Percentiles rank a stretch among this genome's conserved stretches.
Evolutionary conservation across 1,140 invertebrate species (phyloP).

Genomic region (Heliothis virescens): DNA sequence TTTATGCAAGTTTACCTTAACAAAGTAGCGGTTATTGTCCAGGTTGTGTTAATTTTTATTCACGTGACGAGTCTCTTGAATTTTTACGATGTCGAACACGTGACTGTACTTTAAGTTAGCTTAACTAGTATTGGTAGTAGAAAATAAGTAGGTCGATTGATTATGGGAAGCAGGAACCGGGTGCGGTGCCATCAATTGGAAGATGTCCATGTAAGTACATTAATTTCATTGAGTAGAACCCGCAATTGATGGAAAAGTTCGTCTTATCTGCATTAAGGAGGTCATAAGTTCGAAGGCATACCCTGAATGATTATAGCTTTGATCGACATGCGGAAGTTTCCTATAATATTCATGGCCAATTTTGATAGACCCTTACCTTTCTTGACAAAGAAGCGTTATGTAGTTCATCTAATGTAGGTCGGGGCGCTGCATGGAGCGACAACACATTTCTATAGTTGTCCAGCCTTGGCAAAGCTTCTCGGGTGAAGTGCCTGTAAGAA

Average conservation of each 20-base stretch:
- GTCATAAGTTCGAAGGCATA: too few relatives aligned
- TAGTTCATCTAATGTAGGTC: conserved; percentile 96
- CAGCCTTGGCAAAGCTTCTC: conserved; percentile 95
- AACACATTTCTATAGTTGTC: conserved; percentile 98
- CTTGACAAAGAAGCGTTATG: conserved; percentile 94
- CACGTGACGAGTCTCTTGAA: not conserved
- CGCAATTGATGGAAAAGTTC: too few relatives aligned
- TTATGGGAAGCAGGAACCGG: too few relatives aligned
- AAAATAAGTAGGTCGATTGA: too few relatives aligned
- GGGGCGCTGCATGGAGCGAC: conserved; percentile 95
- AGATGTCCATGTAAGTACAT: not conserved
- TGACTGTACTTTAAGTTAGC: too few relatives aligned
- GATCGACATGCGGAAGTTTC: too few relatives aligned
- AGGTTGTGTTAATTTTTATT: not conserved
- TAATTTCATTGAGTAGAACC: not conserved
- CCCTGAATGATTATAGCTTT: too few relatives aligned
- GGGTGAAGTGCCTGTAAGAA: conserved; percentile 92
- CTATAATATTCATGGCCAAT: not conserved
- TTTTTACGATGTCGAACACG: too few relatives aligned
- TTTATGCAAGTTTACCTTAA: conserved; percentile 1
- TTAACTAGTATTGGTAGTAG: too few relatives aligned
- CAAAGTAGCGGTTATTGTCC: not conserved
- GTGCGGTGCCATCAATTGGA: not conserved
- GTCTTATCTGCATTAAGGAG: too few relatives aligned
- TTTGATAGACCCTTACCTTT: conserved; percentile 87